These are phyloP conservation scores for Ceratina australensis DNA, from an alignment of 1,140 invertebrate species.

Conservation along the genomic window DNA sequence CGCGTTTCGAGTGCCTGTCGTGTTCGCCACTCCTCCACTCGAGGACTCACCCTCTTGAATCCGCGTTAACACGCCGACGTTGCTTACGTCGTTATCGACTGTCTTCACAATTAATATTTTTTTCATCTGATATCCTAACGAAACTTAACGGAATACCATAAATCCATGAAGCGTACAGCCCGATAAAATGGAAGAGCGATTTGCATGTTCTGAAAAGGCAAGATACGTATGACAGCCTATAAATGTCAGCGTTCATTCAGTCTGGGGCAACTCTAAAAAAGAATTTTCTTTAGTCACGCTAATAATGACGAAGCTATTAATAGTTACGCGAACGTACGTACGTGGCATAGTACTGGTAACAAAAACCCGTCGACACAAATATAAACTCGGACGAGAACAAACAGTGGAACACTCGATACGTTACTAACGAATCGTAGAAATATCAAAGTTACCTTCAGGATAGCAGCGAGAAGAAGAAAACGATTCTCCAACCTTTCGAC, in stretches of 20 bases:
- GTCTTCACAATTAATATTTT: no score
- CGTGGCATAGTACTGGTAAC: background rate
- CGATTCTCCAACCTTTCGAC: constrained; percentile 6
- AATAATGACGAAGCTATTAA: constrained; percentile 8
- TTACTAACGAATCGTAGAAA: background rate
- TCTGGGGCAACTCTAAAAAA: background rate
- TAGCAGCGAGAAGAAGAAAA: background rate
- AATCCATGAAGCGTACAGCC: no score
- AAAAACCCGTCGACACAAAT: background rate
- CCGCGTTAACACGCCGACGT: background rate
- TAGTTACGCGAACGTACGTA: background rate
- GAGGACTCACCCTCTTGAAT: background rate
- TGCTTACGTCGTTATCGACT: no score
- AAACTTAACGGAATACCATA: no score
- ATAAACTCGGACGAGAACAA: background rate
- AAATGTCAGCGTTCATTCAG: background rate
- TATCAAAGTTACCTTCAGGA: background rate
- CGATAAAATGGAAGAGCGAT: no score
- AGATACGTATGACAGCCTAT: no score
- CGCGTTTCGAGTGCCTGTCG: constrained; percentile 6
- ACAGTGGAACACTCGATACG: constrained; percentile 14
- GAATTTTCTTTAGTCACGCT: background rate
- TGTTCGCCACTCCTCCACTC: constrained; percentile 20
- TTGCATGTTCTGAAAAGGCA: background rate
- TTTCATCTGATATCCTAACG: no score